Percentiles rank a stretch among this genome's conserved stretches.
Evolutionary conservation across 2,888 invertebrate genomes (phyloP).

Genomic region (Drosophila anceps): DNA sequence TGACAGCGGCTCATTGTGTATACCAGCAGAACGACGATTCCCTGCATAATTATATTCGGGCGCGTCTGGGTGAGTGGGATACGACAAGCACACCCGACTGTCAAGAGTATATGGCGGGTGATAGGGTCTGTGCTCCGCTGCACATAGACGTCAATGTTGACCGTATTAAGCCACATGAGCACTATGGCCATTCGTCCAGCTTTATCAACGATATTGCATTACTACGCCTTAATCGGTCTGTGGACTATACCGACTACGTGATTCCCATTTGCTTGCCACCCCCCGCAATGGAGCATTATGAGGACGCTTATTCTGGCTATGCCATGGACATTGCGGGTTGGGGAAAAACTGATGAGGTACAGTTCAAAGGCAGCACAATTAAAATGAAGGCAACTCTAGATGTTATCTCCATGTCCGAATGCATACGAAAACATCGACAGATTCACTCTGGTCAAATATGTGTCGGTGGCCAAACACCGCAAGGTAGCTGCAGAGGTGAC

Average conservation of each 20-base stretch:
- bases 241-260: conserved; percentile 86
- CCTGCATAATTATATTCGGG: conserved; percentile 85
- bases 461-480: conserved; percentile 35
- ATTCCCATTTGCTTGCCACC: conserved; percentile 88
- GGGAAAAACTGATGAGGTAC: conserved; percentile 87
- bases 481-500: conserved; percentile 53
- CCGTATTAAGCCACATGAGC: conserved; percentile 88
- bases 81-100: conserved; percentile 69
- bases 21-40: conserved; percentile 84
- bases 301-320: conserved; percentile 81
- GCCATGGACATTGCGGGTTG: conserved; percentile 87
- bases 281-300: conserved; percentile 60
- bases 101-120: conserved; percentile 48
- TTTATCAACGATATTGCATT: conserved; percentile 89
- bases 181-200: conserved; percentile 85
- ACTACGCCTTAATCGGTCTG: conserved; percentile 87
- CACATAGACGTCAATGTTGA: conserved; percentile 88
- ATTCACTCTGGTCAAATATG: conserved; percentile 46
- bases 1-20: conserved; percentile 92
- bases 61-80: conserved; percentile 84
- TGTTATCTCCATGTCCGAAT: conserved; percentile 73
- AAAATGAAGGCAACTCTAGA: conserved; percentile 86
- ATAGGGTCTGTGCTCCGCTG: conserved; percentile 87
- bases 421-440: conserved; percentile 11
- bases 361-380: conserved; percentile 85